Evolutionary conservation across 2,888 invertebrate genomes (phyloP).

Genomic region (Hydraecia micacea): DNA sequence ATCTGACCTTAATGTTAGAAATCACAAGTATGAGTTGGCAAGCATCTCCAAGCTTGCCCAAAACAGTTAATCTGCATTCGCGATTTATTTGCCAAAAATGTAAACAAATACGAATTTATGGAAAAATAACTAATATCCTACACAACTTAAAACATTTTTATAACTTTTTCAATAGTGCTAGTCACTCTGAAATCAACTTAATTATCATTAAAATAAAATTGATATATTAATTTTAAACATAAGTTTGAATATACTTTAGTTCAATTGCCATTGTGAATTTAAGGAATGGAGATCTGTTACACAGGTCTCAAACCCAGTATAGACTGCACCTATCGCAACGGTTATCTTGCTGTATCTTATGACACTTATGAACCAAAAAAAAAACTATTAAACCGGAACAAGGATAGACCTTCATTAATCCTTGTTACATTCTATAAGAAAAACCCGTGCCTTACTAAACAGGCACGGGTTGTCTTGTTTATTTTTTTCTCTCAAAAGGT

Average conservation of each 20-base stretch:
- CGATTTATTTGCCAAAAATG: too few relatives aligned
- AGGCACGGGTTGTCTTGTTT: neutral
- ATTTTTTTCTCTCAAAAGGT: too few relatives aligned
- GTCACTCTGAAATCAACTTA: too few relatives aligned
- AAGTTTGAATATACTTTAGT: too few relatives aligned
- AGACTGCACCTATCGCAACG: neutral
- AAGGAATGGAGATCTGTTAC: neutral
- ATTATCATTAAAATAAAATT: too few relatives aligned
- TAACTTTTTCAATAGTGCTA: too few relatives aligned
- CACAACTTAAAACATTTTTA: too few relatives aligned
- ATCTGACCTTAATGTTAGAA: neutral
- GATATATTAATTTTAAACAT: too few relatives aligned
- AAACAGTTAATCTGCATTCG: too few relatives aligned
- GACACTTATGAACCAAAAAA: neutral
- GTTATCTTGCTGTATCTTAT: neutral
- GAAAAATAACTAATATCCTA: too few relatives aligned
- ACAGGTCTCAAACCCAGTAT: neutral
- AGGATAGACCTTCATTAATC: neutral
- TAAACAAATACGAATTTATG: too few relatives aligned
- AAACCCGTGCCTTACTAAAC: neutral
- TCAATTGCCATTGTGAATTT: too few relatives aligned
- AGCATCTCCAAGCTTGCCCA: neutral
- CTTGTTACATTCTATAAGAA: neutral
- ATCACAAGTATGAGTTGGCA: neutral
- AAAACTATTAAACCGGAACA: neutral